A percentile compares a stretch with the other conserved stretches of the same genome.
These are phyloP conservation scores for Papilio aristodemus DNA, from an alignment of 1,140 invertebrate genomes.

Conservation along the genomic window DNA sequence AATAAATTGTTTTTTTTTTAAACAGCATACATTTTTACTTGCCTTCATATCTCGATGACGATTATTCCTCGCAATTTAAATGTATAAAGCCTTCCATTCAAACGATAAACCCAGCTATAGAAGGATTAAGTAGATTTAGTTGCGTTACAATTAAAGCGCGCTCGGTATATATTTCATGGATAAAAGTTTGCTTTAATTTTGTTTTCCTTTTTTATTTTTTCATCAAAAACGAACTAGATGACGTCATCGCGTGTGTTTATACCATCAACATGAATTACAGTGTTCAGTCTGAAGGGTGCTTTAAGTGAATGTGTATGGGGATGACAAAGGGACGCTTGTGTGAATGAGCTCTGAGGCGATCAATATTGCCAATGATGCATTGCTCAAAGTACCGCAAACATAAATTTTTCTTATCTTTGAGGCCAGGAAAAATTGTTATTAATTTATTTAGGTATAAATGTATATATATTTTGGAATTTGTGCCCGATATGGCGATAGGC, in stretches of 20 bases:
- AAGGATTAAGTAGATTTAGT: conserved; percentile 13
- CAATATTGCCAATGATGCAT: not conserved
- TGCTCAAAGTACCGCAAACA: not conserved
- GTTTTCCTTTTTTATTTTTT: not conserved
- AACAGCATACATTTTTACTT: not conserved
- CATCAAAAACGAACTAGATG: not conserved
- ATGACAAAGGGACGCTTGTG: not conserved
- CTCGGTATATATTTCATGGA: not conserved
- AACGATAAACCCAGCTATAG: conserved; percentile 14
- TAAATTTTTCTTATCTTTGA: not conserved
- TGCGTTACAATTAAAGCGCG: conserved; percentile 1
- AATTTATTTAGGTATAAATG: not conserved
- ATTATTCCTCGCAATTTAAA: conserved; percentile 6
- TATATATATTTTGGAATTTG: too few relatives aligned
- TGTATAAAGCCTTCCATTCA: conserved; percentile 1
- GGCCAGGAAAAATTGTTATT: not conserved
- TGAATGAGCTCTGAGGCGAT: not conserved
- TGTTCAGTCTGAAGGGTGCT: conserved; percentile 14
- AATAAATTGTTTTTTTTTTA: not conserved
- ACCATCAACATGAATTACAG: not conserved
- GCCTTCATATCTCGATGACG: not conserved
- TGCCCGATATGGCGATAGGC: too few relatives aligned
- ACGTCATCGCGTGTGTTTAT: not conserved
- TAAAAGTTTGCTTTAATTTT: not conserved
- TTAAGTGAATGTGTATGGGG: not conserved